phyloP scores from a whole-genome alignment of 2,888 invertebrate genomes.

The Spodoptera exigua region DNA sequence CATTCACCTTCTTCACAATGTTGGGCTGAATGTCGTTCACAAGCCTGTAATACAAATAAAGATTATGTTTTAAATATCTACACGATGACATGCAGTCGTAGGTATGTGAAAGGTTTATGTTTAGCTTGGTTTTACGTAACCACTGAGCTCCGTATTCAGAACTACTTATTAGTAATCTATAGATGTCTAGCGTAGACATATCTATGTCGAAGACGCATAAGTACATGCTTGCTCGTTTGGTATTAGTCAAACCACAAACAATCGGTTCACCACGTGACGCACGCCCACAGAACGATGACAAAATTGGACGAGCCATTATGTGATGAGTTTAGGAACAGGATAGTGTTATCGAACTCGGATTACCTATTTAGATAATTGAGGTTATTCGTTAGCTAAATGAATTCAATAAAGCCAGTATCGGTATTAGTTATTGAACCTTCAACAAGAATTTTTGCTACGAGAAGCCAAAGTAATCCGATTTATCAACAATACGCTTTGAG shows the following conservation, averaged over 20 bases:
- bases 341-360: constrained; percentile 1
- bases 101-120: not conserved
- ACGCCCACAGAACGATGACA: constrained; percentile 19
- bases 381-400: constrained; percentile 7
- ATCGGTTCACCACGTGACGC: constrained; percentile 9
- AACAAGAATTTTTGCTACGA: constrained; percentile 17
- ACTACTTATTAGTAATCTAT: too few species aligned
- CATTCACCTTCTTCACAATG: constrained; percentile 97
- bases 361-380: constrained; percentile 22
- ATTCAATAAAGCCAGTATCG: not conserved
- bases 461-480: constrained; percentile 36
- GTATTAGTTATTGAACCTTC: constrained; percentile 19
- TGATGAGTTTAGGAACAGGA: constrained; percentile 11
- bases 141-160: too few species aligned
- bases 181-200: too few species aligned
- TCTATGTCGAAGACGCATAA: not conserved
- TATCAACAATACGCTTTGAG: constrained; percentile 19
- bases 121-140: constrained; percentile 14
- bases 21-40: constrained; percentile 96
- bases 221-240: not conserved
- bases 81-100: not conserved
- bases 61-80: not conserved
- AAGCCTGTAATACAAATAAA: constrained; percentile 88
- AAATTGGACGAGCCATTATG: constrained; percentile 22
- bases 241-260: constrained; percentile 11